Evolutionary conservation across 2,888 invertebrate species (phyloP).

Genomic region (Melanostoma mellinum): DNA sequence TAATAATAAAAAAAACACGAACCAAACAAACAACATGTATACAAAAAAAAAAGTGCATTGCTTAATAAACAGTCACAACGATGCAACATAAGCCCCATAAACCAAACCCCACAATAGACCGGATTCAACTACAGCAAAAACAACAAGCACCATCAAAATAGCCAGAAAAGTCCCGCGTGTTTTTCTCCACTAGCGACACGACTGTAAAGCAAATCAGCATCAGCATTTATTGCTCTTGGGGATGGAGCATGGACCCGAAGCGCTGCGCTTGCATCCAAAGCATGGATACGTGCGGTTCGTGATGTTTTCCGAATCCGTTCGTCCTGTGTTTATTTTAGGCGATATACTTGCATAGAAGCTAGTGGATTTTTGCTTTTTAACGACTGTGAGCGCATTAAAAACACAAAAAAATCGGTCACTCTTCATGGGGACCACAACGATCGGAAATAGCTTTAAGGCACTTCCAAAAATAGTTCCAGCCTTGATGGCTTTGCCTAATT

Average conservation of each 20-base stretch:
- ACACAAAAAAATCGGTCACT: background rate
- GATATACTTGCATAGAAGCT: constrained; percentile 19
- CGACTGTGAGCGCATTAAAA: constrained; percentile 19
- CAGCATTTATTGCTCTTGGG: background rate
- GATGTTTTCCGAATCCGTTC: constrained; percentile 37
- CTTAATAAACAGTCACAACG: constrained; percentile 30
- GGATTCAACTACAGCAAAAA: background rate
- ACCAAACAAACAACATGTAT: constrained; percentile 22
- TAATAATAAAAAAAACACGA: constrained; percentile 6
- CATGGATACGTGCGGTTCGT: constrained; percentile 40
- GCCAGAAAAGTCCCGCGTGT: constrained; percentile 7
- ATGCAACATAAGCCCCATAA: constrained; percentile 46
- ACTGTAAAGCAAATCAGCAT: background rate
- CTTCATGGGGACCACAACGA: constrained; percentile 8
- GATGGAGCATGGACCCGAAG: background rate
- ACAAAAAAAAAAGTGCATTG: constrained; percentile 32
- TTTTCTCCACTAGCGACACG: background rate
- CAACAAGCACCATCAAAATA: background rate
- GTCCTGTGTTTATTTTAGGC: constrained; percentile 57
- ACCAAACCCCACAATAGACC: constrained; percentile 32
- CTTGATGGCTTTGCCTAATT: constrained; percentile 19
- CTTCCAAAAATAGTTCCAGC: background rate
- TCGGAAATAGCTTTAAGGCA: constrained; percentile 8
- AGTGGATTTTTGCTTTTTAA: constrained; percentile 3
- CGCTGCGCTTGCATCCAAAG: constrained; percentile 7